Evolutionary conservation across 2,797 vertebrate genomes (phyloP).

Genomic region (Rhinatrema bivittatum): DNA sequence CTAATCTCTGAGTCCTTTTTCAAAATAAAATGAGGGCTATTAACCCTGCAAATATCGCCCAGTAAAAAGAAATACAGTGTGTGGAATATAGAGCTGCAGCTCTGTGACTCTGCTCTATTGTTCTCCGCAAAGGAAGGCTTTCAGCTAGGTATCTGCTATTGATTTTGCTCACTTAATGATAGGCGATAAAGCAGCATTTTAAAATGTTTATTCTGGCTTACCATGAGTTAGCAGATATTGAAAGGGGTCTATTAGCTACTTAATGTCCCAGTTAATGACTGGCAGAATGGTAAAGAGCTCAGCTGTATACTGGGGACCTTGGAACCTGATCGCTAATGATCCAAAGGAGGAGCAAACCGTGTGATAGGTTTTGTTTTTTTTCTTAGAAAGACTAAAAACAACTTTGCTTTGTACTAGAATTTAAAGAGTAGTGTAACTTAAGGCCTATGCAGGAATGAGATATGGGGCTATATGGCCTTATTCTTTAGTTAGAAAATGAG

Average conservation of each 20-base stretch:
- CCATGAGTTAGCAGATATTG: slow-evolving; percentile 52
- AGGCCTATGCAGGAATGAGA: too few species aligned
- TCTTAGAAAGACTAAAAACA: slow-evolving; percentile 8
- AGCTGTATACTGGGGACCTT: slow-evolving; percentile 36
- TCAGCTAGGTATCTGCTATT: slow-evolving; percentile 6
- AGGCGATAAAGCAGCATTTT: slow-evolving; percentile 47
- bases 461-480: too few species aligned
- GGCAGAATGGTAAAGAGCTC: slow-evolving; percentile 48
- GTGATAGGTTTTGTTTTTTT: too few species aligned
- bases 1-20: slow-evolving; percentile 19
- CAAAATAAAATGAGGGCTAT: neutral
- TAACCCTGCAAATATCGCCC: neutral
- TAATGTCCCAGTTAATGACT: slow-evolving; percentile 70
- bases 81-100: neutral
- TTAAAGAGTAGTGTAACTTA: slow-evolving; percentile 3
- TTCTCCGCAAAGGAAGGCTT: neutral
- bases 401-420: slow-evolving; percentile 4
- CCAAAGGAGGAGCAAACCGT: slow-evolving; percentile 28
- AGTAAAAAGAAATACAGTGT: neutral
- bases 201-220: slow-evolving; percentile 57
- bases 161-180: slow-evolving; percentile 34
- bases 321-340: slow-evolving; percentile 35
- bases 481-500: too few species aligned
- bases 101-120: slow-evolving; percentile 6
- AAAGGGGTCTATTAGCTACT: slow-evolving; percentile 67